phyloP scores from a whole-genome alignment of 2,797 vertebrate species.

The Acrossocheilus wenchowensis region DNA sequence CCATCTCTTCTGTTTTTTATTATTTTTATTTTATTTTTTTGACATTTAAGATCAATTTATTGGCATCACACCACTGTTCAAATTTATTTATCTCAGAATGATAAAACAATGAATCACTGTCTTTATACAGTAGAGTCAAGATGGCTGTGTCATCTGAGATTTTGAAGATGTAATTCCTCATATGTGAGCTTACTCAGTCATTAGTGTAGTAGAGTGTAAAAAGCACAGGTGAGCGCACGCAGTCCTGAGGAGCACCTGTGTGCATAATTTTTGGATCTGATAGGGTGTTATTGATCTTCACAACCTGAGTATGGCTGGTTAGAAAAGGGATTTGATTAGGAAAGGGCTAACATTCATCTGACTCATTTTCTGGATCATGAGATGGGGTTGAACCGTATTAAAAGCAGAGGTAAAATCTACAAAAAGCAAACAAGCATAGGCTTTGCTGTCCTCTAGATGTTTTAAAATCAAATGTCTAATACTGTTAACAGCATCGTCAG shows the following conservation, averaged over 20 bases:
- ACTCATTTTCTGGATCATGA: not conserved
- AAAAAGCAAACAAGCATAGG: too few species aligned
- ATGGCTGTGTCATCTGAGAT: constrained; percentile 32
- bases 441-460: too few species aligned
- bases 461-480: not conserved
- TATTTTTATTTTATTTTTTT: not conserved
- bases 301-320: not conserved
- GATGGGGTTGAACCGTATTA: not conserved
- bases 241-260: too few species aligned
- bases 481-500: not conserved
- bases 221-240: not conserved
- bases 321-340: not conserved
- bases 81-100: constrained; percentile 35
- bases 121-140: not conserved
- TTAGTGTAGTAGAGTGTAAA: not conserved
- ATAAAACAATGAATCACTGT: not conserved
- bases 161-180: not conserved
- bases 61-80: constrained; percentile 37
- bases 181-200: not conserved
- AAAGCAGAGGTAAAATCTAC: not conserved
- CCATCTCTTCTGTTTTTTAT: constrained; percentile 20
- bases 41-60: constrained; percentile 41
- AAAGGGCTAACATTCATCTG: not conserved
- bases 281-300: too few species aligned
- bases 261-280: too few species aligned